Base-by-base conservation (phyloP, 2,888 invertebrate species). In the Anoncus sp. region DNA sequence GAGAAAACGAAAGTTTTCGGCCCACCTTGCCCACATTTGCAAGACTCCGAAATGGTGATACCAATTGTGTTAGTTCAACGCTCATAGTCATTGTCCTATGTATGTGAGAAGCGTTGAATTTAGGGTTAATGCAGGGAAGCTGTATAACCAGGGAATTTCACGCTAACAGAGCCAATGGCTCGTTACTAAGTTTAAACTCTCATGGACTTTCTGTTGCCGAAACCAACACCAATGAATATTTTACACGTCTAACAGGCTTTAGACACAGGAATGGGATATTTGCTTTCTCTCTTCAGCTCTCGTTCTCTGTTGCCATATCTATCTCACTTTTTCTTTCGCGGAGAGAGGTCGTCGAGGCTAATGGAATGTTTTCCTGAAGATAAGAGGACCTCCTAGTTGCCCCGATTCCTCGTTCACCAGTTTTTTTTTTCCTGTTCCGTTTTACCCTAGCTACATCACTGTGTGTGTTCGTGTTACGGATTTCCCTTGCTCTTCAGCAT, bases 1-100 rank as follows among this genome's bases (percentile, higher is more conserved):
- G 69, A 74, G 73, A 77, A 77, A 77, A 74, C 77, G 77, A 77
- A 77, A 77, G 77, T 77, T 77, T n/a, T 77, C 62, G 67, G 67
- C 67, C 72, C 73, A 63, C 67, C 63, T 16, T n/a, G n/a, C n/a
- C n/a, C n/a, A n/a, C n/a, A n/a, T n/a, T n/a, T n/a, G n/a, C n/a
- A n/a, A n/a, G n/a, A n/a, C n/a, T n/a, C n/a, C n/a, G n/a, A n/a
- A n/a, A n/a, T n/a, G n/a, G n/a, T n/a, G n/a, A n/a, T n/a, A n/a
- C 35, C 47, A 35, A 69, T 55, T 55, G 69, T 69, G n/a, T 38
- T 1, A 43, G n/a, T n/a, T 49, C 20, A 66, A 40, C 55, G 16
- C 27, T 24, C 31, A 35, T 47, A 38, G 57, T 47, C 35, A 27
- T 67, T 66, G 53, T 63, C 47, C 35, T 20, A 63, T 27, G n/a